Percentiles rank a stretch among this genome's conserved stretches.
Conservation (phyloP, 2,888 invertebrate genomes). For the Ophion obscuratus region DNA sequence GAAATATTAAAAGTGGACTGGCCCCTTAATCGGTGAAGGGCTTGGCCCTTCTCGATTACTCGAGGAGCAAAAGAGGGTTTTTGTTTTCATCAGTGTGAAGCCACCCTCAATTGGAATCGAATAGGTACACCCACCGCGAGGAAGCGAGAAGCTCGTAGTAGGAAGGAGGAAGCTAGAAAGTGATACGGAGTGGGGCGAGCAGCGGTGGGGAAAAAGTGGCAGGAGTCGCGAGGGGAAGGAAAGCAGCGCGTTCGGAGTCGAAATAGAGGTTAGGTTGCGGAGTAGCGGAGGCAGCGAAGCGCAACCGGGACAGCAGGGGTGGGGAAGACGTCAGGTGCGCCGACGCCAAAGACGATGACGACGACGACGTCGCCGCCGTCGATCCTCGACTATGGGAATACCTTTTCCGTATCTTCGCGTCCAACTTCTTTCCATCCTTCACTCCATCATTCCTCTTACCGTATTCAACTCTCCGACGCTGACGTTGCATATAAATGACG, state of each 20-base stretch:
- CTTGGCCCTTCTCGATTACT: background rate
- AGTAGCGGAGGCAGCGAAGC: conserved; percentile 9
- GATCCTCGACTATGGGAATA: conserved; percentile 59
- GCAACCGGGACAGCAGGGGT: background rate
- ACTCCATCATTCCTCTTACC: conserved; percentile 27
- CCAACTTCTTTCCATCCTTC: conserved; percentile 44
- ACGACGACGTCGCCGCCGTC: conserved; percentile 50
- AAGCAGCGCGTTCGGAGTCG: background rate
- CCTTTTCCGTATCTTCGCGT: conserved; percentile 35
- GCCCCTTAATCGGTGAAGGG: background rate
- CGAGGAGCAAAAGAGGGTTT: background rate
- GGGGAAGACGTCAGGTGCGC: conserved; percentile 61
- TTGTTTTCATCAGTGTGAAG: background rate
- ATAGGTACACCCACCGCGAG: conserved; percentile 24
- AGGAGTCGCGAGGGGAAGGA: conserved; percentile 3
- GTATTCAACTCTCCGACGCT: conserved; percentile 15
- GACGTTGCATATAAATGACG: conserved; percentile 49
- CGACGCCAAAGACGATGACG: conserved; percentile 53
- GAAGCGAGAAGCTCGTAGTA: conserved; percentile 20
- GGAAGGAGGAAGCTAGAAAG: conserved; percentile 51
- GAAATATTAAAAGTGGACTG: no score
- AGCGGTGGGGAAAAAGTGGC: background rate
- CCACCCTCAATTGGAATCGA: conserved; percentile 6
- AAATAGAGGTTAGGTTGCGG: background rate
- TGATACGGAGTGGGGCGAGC: conserved; percentile 28